These are phyloP conservation scores for Cylas formicarius DNA, from an alignment of 1,140 invertebrate genomes.

Conservation along the genomic window DNA sequence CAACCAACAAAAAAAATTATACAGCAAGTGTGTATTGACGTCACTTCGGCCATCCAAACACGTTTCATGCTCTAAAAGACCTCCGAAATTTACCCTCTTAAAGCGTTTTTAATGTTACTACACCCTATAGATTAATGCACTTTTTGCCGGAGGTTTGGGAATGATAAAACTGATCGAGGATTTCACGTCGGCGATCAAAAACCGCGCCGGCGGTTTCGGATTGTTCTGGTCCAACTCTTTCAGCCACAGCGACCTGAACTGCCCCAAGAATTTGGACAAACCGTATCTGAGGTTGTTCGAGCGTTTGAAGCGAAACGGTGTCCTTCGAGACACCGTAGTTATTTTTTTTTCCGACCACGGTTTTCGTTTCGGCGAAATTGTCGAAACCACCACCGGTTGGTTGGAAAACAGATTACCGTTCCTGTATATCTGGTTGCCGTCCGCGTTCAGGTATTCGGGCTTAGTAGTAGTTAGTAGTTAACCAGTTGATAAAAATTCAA, in stretches of 20 bases:
- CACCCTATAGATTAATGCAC: no score
- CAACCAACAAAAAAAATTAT: no score
- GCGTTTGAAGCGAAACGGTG: constrained; percentile 40
- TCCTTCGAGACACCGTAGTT: constrained; percentile 50
- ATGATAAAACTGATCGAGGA: constrained; percentile 52
- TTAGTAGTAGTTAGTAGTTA: no score
- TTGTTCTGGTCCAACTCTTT: constrained; percentile 64
- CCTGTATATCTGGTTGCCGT: constrained; percentile 62
- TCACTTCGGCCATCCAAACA: constrained; percentile 51
- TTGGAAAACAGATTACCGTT: constrained; percentile 85
- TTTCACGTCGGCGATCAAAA: constrained; percentile 50
- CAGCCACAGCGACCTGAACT: constrained; percentile 57
- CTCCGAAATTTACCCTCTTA: constrained; percentile 49
- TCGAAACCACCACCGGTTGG: constrained; percentile 63
- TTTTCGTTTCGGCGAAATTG: constrained; percentile 64
- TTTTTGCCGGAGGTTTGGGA: no score
- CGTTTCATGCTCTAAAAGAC: constrained; percentile 52
- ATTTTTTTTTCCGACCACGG: constrained; percentile 82
- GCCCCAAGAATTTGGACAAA: constrained; percentile 49
- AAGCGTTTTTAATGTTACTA: no score
- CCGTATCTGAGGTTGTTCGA: constrained; percentile 46
- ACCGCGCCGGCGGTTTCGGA: constrained; percentile 52
- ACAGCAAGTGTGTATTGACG: no score
- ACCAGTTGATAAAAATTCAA: no score
- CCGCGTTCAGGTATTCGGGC: constrained; percentile 55